phyloP scores from a whole-genome alignment of 2,113 vertebrate species.

The Myotis yumanensis region DNA sequence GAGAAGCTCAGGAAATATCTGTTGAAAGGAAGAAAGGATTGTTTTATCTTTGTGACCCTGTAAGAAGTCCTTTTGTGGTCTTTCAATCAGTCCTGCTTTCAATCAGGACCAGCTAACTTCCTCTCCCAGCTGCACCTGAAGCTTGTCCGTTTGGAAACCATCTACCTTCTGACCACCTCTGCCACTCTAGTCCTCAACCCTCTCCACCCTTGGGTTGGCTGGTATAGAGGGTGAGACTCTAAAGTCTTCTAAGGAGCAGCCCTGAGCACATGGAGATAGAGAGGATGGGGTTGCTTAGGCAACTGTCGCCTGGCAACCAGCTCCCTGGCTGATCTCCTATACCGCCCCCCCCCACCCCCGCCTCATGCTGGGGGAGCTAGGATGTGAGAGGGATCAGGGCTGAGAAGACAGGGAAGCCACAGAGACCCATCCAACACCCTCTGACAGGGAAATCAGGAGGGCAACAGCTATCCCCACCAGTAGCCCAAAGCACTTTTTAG shows the following conservation, averaged over 20 bases:
- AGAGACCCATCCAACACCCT: slow-evolving; percentile 34
- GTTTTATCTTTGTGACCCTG: background rate
- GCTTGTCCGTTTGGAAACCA: background rate
- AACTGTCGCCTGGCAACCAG: slow-evolving; percentile 80
- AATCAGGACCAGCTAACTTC: background rate
- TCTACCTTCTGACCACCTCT: background rate
- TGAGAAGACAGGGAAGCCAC: slow-evolving; percentile 68
- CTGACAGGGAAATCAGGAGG: background rate
- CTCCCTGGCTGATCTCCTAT: slow-evolving; percentile 79
- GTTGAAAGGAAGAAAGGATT: background rate
- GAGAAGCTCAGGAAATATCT: background rate
- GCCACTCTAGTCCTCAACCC: background rate
- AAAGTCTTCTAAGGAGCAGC: slow-evolving; percentile 78
- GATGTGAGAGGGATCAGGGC: slow-evolving; percentile 70
- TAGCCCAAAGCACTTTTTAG: background rate
- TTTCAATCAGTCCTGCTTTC: background rate
- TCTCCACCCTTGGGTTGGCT: slow-evolving; percentile 25
- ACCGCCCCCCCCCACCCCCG: slow-evolving; percentile 75
- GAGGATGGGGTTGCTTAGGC: slow-evolving; percentile 79
- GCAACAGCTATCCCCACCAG: background rate
- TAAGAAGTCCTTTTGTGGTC: slow-evolving; percentile 23
- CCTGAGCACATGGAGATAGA: slow-evolving; percentile 77
- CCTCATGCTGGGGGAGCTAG: slow-evolving; percentile 76
- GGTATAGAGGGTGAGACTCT: slow-evolving; percentile 69
- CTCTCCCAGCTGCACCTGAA: background rate